Evolutionary conservation across 2,888 invertebrate genomes (phyloP), one percentile per base, ranked within the genome.

Genomic region (Gnatocerus cornutus): DNA sequence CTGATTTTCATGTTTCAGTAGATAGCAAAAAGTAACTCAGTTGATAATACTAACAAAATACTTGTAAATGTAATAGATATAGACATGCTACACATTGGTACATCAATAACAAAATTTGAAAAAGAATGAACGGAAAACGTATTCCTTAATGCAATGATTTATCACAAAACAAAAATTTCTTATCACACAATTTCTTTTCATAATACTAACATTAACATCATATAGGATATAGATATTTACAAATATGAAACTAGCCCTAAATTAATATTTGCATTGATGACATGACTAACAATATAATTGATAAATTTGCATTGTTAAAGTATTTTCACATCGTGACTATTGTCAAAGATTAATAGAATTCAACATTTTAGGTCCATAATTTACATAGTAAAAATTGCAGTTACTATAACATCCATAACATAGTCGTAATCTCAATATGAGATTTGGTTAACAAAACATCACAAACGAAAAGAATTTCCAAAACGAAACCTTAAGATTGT

Each of bases 351-450:
- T 67, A 45, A 46, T 56, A 39, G 68, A 71, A 71, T 58, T 48
- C 37, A 52, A 71, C 65, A 68, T 72, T 69, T 61, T 68, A 46
- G 71, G 73, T 74, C 68, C 63, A 66, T 45, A 71, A 75, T 80
- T 80, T 79, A 80, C 80, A 79, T 73, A 75, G 80, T 80, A 81
- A 80, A 79, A 77, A 78, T 27, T 46, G 41, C 46, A 65, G 41
- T 53, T 68, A 61, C 3, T 58, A 43, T 27, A 30, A 12, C n/a
- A 41, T 13, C 6, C 10, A 13, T 69, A 72, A 71, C 65, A 72
- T 62, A 67, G 71, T 69, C 68, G 73, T 27, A 77, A 80, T 69
- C 82, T 81, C 82, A 82, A 82, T 81, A 77, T 82, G 82, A 82
- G 82, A 77, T 79, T 76, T 39, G 65, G 56, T 65, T 53, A 65